These are phyloP conservation scores for Pheosia gnoma DNA, from an alignment of 2,888 invertebrate genomes.

Conservation along the genomic window DNA sequence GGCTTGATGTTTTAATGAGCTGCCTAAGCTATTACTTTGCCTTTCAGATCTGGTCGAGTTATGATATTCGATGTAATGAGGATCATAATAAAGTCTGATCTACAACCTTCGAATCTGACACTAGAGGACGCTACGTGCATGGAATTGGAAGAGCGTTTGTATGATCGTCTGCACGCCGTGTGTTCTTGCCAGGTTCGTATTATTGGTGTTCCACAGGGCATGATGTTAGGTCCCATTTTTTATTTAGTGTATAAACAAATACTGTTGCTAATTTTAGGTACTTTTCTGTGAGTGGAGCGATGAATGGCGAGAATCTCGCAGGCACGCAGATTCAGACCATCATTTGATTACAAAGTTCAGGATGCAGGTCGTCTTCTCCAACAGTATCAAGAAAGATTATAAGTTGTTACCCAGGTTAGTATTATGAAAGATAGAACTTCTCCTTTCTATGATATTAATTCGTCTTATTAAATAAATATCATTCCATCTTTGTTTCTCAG, in stretches of 20 bases:
- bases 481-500: constrained; percentile 64
- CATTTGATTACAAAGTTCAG: constrained; percentile 89
- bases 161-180: constrained; percentile 89
- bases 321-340: constrained; percentile 88
- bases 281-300: constrained; percentile 86
- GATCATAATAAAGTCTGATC: constrained; percentile 87
- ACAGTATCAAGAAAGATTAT: constrained; percentile 89
- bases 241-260: not conserved
- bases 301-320: constrained; percentile 89
- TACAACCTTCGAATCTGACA: constrained; percentile 87
- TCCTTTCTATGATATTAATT: not conserved
- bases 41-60: constrained; percentile 86
- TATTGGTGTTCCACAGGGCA: not conserved
- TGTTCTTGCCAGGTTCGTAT: constrained; percentile 86
- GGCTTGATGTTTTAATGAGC: no score
- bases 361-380: constrained; percentile 87
- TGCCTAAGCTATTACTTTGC: not conserved
- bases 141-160: constrained; percentile 91
- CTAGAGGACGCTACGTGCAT: constrained; percentile 91
- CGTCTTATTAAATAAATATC: not conserved
- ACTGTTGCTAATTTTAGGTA: constrained; percentile 54
- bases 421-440: not conserved
- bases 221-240: not conserved
- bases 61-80: constrained; percentile 89
- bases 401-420: constrained; percentile 86